Evolutionary conservation across 2,888 invertebrate species (phyloP).

Genomic region (Teinopalpus imperialis): DNA sequence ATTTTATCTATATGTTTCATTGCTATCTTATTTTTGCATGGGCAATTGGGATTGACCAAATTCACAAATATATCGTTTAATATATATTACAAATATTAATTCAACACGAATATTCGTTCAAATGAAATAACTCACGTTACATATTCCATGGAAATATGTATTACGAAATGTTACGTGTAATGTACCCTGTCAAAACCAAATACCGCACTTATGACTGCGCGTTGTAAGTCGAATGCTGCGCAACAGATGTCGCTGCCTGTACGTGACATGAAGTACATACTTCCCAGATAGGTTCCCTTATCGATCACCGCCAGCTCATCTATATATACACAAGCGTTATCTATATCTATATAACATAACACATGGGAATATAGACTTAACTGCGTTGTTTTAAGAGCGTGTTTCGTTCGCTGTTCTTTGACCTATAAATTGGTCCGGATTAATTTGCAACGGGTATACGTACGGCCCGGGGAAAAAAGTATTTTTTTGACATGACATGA

Average conservation of each 20-base stretch:
- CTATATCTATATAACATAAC: slow-evolving; percentile 27
- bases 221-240: background rate
- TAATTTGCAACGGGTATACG: slow-evolving; percentile 58
- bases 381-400: slow-evolving; percentile 39
- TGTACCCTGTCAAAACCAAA: background rate
- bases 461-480: slow-evolving; percentile 41
- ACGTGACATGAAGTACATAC: slow-evolving; percentile 18
- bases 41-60: too few species aligned
- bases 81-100: background rate
- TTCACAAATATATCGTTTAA: too few species aligned
- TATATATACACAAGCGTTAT: slow-evolving; percentile 29
- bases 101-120: too few species aligned
- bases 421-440: slow-evolving; percentile 65
- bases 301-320: slow-evolving; percentile 44
- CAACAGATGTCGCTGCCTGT: slow-evolving; percentile 20
- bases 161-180: background rate
- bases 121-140: too few species aligned
- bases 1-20: too few species aligned
- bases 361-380: slow-evolving; percentile 49
- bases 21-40: too few species aligned
- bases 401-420: slow-evolving; percentile 45
- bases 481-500: slow-evolving; percentile 36
- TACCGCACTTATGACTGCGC: background rate
- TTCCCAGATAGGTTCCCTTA: slow-evolving; percentile 32
- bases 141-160: background rate